Base-by-base conservation (phyloP, 2,797 vertebrate species). In the Cirrhinus molitorella region DNA sequence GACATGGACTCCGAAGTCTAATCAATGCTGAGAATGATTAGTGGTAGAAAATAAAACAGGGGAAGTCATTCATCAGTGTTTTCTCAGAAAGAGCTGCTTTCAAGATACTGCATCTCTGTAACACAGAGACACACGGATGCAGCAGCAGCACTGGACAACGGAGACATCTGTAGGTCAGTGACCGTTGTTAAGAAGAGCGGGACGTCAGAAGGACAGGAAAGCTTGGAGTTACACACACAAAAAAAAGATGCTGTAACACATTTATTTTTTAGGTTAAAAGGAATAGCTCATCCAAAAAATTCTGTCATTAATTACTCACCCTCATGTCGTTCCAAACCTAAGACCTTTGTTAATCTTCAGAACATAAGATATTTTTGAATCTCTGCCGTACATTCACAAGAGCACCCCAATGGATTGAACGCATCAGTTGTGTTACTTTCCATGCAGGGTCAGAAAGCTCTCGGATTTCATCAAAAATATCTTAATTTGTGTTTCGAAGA, bases 1-100 rank as follows among this genome's bases (percentile, higher is more conserved):
- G 66, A 80, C 66, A 71, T 28, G 37, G 10, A 71, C 59, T 49
- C 59, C 34, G 25, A 80, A 80, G 66, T 57, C 53, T 71, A 80
- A 80, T 80, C 51, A 80, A 80, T 70, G 49, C 63, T 5, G 34
- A 43, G 34, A 40, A 57, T 70, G 51, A 80, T 80, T 80, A 57
- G 79, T 59, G 67, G 34, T 59, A 59, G 79, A 80, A 80, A 80
- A 71, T 59, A 80, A 70, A 80, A 57, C 19, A 17, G 31, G 65
- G 78, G 79, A 71, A 71, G 79, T 70, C 66, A 59, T 71, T 80
- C 66, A 71, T 71, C 79, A 71, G 79, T 66, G 45, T 78, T 65
- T 79, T 79, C 61, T 79, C 61, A 53, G 13, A 67, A 12, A 77
- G 55, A 63, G 16, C 23, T 13, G 57, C 74, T 28, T 63, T 63